Evolutionary conservation across 2,888 invertebrate genomes (phyloP).

Genomic region (Gryllus longicercus): DNA sequence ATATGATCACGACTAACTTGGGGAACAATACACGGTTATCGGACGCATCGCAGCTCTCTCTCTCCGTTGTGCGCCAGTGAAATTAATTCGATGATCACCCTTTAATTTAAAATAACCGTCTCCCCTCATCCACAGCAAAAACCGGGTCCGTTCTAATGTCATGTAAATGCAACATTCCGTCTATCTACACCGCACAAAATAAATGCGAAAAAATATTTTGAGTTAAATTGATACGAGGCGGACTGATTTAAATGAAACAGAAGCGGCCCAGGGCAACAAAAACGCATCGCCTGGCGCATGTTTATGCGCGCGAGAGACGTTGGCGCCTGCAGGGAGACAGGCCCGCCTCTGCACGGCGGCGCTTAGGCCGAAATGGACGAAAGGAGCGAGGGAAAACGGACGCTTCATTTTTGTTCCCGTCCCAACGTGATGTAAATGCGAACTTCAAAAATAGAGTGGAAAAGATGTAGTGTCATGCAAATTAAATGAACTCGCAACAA

Average conservation of each 20-base stretch:
- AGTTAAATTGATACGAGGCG: background rate
- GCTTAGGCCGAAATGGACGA: no score
- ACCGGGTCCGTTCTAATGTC: background rate
- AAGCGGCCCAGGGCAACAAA: background rate
- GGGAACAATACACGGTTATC: no score
- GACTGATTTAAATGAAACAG: background rate
- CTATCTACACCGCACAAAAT: background rate
- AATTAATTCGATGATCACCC: conserved; percentile 17
- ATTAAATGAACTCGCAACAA: no score
- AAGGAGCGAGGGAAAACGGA: no score
- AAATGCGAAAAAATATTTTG: conserved; percentile 9
- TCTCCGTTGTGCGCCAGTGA: background rate
- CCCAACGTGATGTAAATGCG: no score
- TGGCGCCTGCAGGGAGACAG: background rate
- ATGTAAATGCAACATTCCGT: conserved; percentile 6
- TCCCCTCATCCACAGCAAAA: background rate
- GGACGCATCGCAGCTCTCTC: no score
- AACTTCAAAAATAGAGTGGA: no score
- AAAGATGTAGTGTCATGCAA: no score
- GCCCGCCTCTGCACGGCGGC: no score
- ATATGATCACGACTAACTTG: no score
- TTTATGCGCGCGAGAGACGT: background rate
- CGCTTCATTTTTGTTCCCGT: no score
- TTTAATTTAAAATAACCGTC: conserved; percentile 11
- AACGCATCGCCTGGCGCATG: background rate